Evolutionary conservation across 2,113 vertebrate genomes (phyloP).

Genomic region (Bucco capensis): DNA sequence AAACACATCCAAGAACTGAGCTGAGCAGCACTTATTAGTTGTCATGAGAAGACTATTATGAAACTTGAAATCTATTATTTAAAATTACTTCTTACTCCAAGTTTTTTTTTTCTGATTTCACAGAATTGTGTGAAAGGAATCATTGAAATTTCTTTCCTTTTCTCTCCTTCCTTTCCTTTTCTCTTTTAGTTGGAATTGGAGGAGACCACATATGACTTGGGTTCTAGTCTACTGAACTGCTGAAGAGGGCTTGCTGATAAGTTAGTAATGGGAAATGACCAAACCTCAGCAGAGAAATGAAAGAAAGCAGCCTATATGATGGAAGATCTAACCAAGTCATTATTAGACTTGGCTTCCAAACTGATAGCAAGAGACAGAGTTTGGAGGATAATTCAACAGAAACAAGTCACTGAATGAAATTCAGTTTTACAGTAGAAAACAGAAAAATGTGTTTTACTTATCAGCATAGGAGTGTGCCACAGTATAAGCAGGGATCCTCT

Average conservation of each 20-base stretch:
- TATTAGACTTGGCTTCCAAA: neutral
- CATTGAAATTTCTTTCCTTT: neutral
- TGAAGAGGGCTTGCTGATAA: neutral
- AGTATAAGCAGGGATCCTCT: neutral
- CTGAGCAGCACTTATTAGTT: neutral
- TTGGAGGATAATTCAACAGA: neutral
- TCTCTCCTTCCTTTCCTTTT: neutral
- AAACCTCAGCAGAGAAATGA: neutral
- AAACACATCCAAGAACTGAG: neutral
- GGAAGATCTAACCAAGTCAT: neutral
- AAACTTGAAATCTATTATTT: neutral
- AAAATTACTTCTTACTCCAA: neutral
- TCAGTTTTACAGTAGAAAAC: neutral
- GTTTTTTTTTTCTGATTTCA: neutral
- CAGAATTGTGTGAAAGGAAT: neutral
- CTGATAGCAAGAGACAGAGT: neutral
- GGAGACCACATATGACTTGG: neutral
- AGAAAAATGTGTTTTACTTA: neutral
- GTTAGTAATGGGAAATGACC: neutral
- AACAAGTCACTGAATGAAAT: neutral
- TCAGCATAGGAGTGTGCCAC: neutral
- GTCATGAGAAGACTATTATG: neutral
- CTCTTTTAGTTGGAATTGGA: neutral
- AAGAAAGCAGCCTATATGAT: neutral
- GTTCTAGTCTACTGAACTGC: neutral